These are phyloP conservation scores for Zeugodacus cucurbitae DNA, from an alignment of 1,140 invertebrate genomes.

Conservation along the genomic window DNA sequence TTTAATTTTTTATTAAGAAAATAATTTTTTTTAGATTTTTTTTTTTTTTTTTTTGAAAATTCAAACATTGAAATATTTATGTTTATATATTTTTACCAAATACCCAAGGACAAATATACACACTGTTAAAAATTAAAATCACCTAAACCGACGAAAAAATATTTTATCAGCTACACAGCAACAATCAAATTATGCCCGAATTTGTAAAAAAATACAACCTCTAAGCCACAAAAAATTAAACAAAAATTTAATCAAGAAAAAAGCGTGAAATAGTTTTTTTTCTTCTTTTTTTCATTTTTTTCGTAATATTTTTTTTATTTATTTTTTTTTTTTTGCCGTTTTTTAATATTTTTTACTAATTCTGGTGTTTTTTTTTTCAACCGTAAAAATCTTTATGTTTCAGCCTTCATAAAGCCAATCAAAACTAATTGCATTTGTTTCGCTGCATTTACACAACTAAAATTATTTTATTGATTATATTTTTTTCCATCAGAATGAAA, in stretches of 20 bases:
- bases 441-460: neutral
- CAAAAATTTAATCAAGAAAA: neutral
- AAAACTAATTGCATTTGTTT: constrained; percentile 22
- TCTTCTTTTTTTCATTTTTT: neutral
- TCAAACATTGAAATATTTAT: too few species aligned
- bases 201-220: too few species aligned
- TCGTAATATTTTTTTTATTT: neutral
- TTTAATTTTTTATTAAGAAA: too few species aligned
- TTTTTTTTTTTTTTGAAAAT: too few species aligned
- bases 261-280: neutral
- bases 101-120: neutral
- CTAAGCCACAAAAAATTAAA: neutral
- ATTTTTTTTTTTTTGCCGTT: too few species aligned
- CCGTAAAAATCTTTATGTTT: too few species aligned
- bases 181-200: too few species aligned
- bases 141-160: neutral
- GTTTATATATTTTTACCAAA: too few species aligned
- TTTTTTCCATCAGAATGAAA: neutral
- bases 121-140: neutral
- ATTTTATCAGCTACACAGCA: too few species aligned
- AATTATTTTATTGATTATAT: neutral
- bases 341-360: too few species aligned
- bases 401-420: neutral
- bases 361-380: too few species aligned
- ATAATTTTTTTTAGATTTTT: too few species aligned